A percentile compares a stretch with the other conserved stretches of the same genome.
Conservation (phyloP, 2,888 invertebrate species). For the Xylota sylvarum region DNA sequence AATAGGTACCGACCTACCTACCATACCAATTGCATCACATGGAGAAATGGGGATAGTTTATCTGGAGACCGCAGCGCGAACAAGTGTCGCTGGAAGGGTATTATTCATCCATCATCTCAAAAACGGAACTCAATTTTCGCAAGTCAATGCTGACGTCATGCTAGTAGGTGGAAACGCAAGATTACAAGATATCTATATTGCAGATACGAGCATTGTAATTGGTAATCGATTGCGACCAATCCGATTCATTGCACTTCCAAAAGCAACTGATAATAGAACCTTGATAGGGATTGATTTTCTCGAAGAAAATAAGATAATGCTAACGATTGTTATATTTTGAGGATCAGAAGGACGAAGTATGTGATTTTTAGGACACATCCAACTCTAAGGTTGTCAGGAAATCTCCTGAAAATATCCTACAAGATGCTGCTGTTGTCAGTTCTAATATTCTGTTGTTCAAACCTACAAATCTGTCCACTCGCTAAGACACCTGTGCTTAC, state of each 20-base stretch:
- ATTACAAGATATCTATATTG: constrained; percentile 6
- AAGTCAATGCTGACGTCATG: constrained; percentile 9
- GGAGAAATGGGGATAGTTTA: constrained; percentile 46
- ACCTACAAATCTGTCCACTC: constrained; percentile 63
- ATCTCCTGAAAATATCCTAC: too few species aligned
- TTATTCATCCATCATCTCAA: constrained; percentile 9
- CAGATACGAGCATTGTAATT: constrained; percentile 28
- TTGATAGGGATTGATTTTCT: constrained; percentile 51
- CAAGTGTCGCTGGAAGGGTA: constrained; percentile 43
- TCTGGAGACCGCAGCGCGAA: too few species aligned
- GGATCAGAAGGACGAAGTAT: too few species aligned
- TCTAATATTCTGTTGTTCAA: too few species aligned
- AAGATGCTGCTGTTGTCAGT: too few species aligned
- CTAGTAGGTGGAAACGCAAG: constrained; percentile 20
- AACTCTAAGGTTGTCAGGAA: constrained; percentile 68
- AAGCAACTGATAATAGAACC: constrained; percentile 37
- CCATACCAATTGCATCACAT: too few species aligned
- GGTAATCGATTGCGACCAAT: constrained; percentile 39
- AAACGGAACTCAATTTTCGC: constrained; percentile 16
- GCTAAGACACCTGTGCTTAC: constrained; percentile 45
- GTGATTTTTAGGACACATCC: too few species aligned
- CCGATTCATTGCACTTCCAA: constrained; percentile 23
- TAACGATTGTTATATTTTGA: constrained; percentile 28
- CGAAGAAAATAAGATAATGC: constrained; percentile 19
- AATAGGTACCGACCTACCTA: constrained; percentile 13